These are phyloP conservation scores for Cosmia trapezina DNA, from an alignment of 2,888 invertebrate genomes.

Conservation along the genomic window DNA sequence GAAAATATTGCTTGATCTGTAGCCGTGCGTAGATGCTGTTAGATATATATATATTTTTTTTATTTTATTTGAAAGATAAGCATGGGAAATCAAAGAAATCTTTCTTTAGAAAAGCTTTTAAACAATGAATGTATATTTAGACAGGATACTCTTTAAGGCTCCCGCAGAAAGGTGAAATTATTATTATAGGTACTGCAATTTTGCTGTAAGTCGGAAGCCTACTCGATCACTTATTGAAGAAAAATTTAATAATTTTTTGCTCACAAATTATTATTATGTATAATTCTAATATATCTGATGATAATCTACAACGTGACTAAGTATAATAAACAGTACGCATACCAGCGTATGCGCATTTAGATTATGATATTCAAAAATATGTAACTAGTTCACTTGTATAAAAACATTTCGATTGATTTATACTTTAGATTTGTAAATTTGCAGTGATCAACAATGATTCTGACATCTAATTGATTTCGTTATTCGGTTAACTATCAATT, in stretches of 20 bases:
- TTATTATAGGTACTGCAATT: background rate
- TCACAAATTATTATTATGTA: background rate
- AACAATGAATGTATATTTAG: background rate
- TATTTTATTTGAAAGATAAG: background rate
- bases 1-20: too few species aligned
- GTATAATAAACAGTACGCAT: constrained; percentile 23
- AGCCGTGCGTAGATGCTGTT: background rate
- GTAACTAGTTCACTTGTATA: constrained; percentile 55
- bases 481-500: constrained; percentile 52
- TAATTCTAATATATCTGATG: constrained; percentile 3
- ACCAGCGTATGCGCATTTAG: constrained; percentile 49
- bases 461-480: constrained; percentile 59
- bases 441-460: constrained; percentile 34
- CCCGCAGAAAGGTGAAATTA: too few species aligned
- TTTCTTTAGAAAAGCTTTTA: too few species aligned
- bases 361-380: constrained; percentile 64
- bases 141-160: background rate
- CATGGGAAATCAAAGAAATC: background rate
- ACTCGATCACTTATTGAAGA: background rate
- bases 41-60: background rate
- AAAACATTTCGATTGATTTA: constrained; percentile 60
- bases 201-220: background rate
- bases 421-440: constrained; percentile 54
- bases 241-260: background rate
- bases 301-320: constrained; percentile 20